Conservation (phyloP, 2,113 vertebrate species). For the Pleuronectes platessa region DNA sequence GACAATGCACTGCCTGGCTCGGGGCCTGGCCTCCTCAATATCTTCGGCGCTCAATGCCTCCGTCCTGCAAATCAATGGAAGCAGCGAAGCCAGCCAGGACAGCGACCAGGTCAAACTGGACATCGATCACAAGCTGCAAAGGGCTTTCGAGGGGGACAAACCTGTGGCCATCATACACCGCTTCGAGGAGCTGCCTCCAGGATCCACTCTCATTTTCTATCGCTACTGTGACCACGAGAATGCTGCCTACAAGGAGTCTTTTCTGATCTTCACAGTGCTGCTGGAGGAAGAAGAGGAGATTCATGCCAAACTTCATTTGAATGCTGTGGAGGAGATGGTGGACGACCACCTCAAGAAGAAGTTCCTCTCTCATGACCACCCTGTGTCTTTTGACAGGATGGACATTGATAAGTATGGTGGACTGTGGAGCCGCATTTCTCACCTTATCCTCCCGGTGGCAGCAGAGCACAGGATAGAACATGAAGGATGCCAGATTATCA, state of each 20-base stretch:
- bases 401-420: slow-evolving; percentile 83
- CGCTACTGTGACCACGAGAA: slow-evolving; percentile 97
- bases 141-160: slow-evolving; percentile 81
- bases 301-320: slow-evolving; percentile 68
- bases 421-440: slow-evolving; percentile 86
- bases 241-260: slow-evolving; percentile 89
- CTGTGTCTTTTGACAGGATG: slow-evolving; percentile 77
- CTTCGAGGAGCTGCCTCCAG: slow-evolving; percentile 90
- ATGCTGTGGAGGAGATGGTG: slow-evolving; percentile 89
- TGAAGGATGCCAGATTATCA: slow-evolving; percentile 54
- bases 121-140: slow-evolving; percentile 85
- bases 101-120: slow-evolving; percentile 87
- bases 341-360: slow-evolving; percentile 87
- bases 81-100: slow-evolving; percentile 71
- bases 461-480: slow-evolving; percentile 64
- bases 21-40: slow-evolving; percentile 81
- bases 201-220: slow-evolving; percentile 95
- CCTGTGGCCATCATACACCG: slow-evolving; percentile 88
- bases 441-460: slow-evolving; percentile 81
- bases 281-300: slow-evolving; percentile 83
- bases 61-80: slow-evolving; percentile 82
- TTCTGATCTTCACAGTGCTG: slow-evolving; percentile 90
- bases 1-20: slow-evolving; percentile 89
- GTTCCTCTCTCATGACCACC: slow-evolving; percentile 69
- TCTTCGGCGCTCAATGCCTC: slow-evolving; percentile 78